Base-by-base conservation (phyloP, 2,888 invertebrate species). In the Stenodera caucasica region DNA sequence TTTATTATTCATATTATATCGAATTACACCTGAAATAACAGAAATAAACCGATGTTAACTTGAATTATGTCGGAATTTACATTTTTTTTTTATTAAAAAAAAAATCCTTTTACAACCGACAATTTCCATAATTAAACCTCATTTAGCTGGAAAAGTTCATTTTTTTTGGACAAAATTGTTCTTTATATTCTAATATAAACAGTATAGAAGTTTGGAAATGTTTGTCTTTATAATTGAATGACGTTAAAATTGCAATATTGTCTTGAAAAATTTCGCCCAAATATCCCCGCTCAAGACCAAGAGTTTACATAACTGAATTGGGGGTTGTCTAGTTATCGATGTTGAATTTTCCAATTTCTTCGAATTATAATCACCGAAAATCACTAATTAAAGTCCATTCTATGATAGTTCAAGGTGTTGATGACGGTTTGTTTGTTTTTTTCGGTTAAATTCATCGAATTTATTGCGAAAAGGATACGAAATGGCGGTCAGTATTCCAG, bases 221-320 rank as follows among this genome's bases (percentile, higher is more conserved):
- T 45, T 45, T 45, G 45, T 45, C 21, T 45, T 60, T 60, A 51
- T 55, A 60, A 49, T 51, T 55, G 55, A 53, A 49, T 60, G 55
- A 60, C 52, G n/a, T 23, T 45, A 45, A 45, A 21, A 45, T 45
- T 45, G 45, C 21, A 45, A 45, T 18, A 45, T 23, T 23, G 21
- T 21, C n/a, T 21, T 6, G n/a, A 45, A 45, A 45, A 45, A 26
- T 26, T 26, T 26, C 7, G 26, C 26, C 2, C 2, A 26, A 26
- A 26, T 2, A 26, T 26, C 26, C 5, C 26, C 6, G 21, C 45
- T 5, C 7, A 7, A 26, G 7, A 26, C 26, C 3, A 5, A 26
- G 26, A 7, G 45, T 45, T 12, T n/a, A 23, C 45, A 45, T 9
- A 23, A 23, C 21, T 45, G 45, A 45, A 45, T 45, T 45, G n/a